Evolutionary conservation across 2,113 vertebrate species (phyloP).

Genomic region (Spizaetus ornatus): DNA sequence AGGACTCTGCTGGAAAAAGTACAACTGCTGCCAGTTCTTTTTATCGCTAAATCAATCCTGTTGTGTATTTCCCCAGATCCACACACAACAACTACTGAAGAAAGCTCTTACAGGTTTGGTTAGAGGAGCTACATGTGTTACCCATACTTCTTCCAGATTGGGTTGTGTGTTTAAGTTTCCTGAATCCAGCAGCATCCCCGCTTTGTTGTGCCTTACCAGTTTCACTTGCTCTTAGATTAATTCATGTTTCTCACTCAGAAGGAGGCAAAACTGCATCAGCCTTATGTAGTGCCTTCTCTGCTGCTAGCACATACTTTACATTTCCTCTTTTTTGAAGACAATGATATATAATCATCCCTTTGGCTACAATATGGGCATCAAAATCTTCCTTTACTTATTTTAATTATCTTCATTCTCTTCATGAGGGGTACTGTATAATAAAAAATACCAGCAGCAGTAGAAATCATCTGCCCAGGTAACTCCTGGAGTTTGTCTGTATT

Average conservation of each 20-base stretch:
- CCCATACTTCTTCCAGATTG: background rate
- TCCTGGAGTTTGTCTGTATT: background rate
- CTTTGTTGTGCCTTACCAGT: background rate
- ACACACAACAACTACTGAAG: background rate
- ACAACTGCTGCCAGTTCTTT: background rate
- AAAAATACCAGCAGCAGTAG: background rate
- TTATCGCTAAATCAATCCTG: background rate
- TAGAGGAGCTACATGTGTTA: background rate
- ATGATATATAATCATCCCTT: background rate
- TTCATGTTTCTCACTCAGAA: background rate
- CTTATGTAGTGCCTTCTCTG: background rate
- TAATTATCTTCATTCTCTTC: background rate
- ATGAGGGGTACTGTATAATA: background rate
- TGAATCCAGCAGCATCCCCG: background rate
- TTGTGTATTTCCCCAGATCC: background rate
- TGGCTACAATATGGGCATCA: background rate
- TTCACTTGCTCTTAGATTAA: background rate
- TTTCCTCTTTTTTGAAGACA: background rate
- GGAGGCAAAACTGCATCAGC: background rate
- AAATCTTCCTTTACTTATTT: background rate
- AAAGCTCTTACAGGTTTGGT: background rate
- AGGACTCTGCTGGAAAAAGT: background rate
- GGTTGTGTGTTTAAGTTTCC: background rate
- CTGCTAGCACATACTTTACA: background rate
- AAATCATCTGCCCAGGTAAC: background rate